These are phyloP conservation scores for Indicator indicator DNA, from an alignment of 2,113 vertebrate genomes.

Conservation along the genomic window DNA sequence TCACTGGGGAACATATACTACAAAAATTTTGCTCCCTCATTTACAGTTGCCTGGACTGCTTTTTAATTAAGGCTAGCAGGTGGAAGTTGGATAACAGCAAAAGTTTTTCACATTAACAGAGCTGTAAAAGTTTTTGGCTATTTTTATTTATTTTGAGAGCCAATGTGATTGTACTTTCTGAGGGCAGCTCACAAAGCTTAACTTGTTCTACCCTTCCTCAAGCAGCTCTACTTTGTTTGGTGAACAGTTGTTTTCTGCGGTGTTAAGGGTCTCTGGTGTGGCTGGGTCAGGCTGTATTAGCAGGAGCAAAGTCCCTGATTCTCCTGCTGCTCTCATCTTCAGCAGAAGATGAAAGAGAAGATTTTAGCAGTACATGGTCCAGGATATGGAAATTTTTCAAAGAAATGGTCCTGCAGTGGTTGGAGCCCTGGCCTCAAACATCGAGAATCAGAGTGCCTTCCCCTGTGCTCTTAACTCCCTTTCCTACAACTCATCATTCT, in stretches of 20 bases:
- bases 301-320: not conserved
- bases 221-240: not conserved
- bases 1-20: not conserved
- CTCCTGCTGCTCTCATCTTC: not conserved
- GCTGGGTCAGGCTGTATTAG: not conserved
- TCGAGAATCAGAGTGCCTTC: not conserved
- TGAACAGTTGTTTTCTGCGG: not conserved
- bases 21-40: not conserved
- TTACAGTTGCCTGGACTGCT: not conserved
- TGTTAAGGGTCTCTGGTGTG: not conserved
- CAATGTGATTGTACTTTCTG: not conserved
- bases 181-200: not conserved
- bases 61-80: not conserved
- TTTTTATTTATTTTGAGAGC: not conserved
- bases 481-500: not conserved
- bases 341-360: not conserved
- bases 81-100: not conserved
- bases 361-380: not conserved
- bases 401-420: not conserved
- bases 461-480: not conserved
- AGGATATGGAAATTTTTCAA: not conserved
- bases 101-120: not conserved
- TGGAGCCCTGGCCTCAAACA: not conserved
- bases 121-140: not conserved
- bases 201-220: not conserved